Evolutionary conservation across 2,888 invertebrate genomes (phyloP).

Genomic region (Lasioglossum calceatum): DNA sequence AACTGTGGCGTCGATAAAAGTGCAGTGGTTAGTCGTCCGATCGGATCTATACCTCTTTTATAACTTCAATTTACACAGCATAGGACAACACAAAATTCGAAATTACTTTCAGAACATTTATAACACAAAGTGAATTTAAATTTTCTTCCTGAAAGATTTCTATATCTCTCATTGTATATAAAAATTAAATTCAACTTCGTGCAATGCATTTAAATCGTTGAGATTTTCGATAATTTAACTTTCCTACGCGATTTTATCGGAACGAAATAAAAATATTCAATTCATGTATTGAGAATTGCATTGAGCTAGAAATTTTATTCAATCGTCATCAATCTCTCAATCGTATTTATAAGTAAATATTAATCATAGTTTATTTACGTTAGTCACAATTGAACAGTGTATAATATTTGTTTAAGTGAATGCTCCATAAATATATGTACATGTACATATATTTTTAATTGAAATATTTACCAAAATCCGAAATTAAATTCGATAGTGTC

Average conservation of each 20-base stretch:
- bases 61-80: background rate
- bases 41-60: slow-evolving; percentile 14
- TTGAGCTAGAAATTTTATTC: background rate
- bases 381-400: background rate
- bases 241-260: background rate
- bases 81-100: background rate
- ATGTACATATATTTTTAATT: too few species aligned
- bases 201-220: background rate
- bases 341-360: background rate
- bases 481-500: slow-evolving; percentile 13
- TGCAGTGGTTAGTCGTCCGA: slow-evolving; percentile 49
- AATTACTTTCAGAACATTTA: background rate
- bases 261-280: too few species aligned
- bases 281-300: background rate
- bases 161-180: too few species aligned
- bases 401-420: background rate
- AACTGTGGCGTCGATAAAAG: slow-evolving; percentile 44
- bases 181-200: background rate
- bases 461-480: too few species aligned
- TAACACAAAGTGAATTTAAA: background rate
- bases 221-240: background rate
- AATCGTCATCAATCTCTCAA: background rate
- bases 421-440: background rate
- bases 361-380: background rate
- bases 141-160: background rate